phyloP scores from a whole-genome alignment of 1,140 invertebrate genomes.

The Chionoecetes opilio region DNA sequence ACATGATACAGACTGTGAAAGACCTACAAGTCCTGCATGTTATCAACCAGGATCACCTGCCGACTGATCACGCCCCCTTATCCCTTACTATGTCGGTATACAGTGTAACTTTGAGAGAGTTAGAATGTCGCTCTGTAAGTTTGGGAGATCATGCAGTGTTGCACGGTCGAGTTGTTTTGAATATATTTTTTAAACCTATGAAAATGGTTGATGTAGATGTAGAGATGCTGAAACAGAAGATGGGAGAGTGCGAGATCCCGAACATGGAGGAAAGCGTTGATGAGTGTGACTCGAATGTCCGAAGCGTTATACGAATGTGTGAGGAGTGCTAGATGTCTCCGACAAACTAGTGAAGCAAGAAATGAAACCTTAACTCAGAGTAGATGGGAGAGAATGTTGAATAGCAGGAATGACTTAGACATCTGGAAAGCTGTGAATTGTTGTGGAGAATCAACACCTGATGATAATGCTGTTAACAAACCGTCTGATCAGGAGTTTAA shows the following conservation, averaged over 20 bases:
- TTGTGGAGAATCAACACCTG: too few species aligned
- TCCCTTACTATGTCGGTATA: not conserved
- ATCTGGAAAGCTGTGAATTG: too few species aligned
- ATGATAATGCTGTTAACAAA: too few species aligned
- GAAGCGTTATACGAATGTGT: too few species aligned
- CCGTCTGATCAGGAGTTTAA: too few species aligned
- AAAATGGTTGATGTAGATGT: too few species aligned
- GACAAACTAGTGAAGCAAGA: too few species aligned
- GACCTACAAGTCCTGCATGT: slow-evolving; percentile 13
- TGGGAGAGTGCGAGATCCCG: too few species aligned
- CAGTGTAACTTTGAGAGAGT: not conserved
- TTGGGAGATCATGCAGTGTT: not conserved
- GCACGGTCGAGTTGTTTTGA: not conserved
- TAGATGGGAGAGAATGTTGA: not conserved
- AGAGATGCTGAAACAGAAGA: too few species aligned
- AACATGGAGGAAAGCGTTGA: not conserved
- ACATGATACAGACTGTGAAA: not conserved
- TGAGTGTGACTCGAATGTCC: not conserved
- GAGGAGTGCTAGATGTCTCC: too few species aligned
- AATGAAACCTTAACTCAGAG: not conserved
- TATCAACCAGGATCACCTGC: not conserved
- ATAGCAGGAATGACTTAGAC: too few species aligned
- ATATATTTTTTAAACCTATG: not conserved
- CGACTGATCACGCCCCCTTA: not conserved
- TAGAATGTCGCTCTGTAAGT: not conserved